Conservation (phyloP, 2,797 vertebrate species). For the Smutsia gigantea region DNA sequence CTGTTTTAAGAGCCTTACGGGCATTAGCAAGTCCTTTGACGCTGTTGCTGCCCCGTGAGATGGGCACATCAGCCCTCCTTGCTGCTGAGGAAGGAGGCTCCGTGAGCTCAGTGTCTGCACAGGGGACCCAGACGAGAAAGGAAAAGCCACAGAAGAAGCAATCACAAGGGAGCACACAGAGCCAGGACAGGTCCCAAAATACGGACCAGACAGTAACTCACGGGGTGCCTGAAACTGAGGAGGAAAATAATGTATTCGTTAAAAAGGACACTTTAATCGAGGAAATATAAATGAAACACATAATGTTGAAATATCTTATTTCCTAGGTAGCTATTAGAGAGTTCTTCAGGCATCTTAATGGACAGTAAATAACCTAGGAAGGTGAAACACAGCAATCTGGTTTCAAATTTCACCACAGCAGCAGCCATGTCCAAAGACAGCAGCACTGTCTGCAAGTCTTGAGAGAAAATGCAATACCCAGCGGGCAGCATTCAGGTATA, state of each 20-base stretch:
- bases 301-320: not conserved
- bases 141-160: not conserved
- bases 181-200: not conserved
- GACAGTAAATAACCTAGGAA: not conserved
- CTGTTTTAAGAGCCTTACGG: not conserved
- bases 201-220: not conserved
- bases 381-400: not conserved
- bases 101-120: not conserved
- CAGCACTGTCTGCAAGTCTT: too few species aligned
- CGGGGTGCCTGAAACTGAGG: not conserved
- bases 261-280: not conserved
- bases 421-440: not conserved
- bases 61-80: not conserved
- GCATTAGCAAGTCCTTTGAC: not conserved
- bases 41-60: not conserved
- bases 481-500: too few species aligned
- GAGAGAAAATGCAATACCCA: not conserved
- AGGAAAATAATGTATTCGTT: not conserved
- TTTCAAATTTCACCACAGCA: not conserved
- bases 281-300: not conserved
- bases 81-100: not conserved
- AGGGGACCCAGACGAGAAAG: not conserved
- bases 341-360: not conserved
- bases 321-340: not conserved
- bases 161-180: not conserved